Evolutionary conservation across 92 coral and sea anemone species (phyloP), one percentile per base, ranked within the genome.

Genomic region (Porites evermanni): DNA sequence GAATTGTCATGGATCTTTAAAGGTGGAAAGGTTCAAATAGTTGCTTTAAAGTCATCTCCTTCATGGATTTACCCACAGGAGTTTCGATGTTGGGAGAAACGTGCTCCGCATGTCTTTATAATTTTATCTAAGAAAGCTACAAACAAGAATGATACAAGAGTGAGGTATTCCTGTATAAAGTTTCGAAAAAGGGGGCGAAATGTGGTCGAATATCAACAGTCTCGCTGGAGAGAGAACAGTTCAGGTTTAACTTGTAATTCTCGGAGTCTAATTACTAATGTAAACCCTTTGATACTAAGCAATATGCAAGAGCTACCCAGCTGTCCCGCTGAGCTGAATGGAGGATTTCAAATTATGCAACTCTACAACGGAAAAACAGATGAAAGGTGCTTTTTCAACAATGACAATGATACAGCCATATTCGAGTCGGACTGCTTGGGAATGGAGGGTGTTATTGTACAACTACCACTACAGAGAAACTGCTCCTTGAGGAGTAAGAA

Each of bases 371-470:
- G 78, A 71, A 3, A 69, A 53, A 87, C 85, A 67, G 77, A 75
- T 67, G 61, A 83, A 32, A 51, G 13, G 53, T 94, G 98, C 64
- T 23, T 47, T 6, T 92, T 81, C 72, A 51, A 78, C 18, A 51
- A 81, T 20, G 68, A 84, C 16, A 9, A 80, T 60, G 80, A 29
- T 60, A 32, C 66, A n/a, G 94, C 90, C 8, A 67, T 82, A 6
- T 84, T 94, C 12, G 98, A 94, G 74, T 89, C 98, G 12, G 94
- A 94, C 74, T 94, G 98, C 67, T 21, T 94, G 32, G 86, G 88
- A 20, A 89, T 89, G 84, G 98, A 94, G 20, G 98, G 98, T 74
- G 60, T 94, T 29, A 66, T 74, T 16, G 88, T 94, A 12, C 87
- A 87, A 65, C 71, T 92, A 26, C 80, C 88, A 1, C 29, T 18